phyloP scores from a whole-genome alignment of 1,140 invertebrate species.

The Alviniconcha marisindica region DNA sequence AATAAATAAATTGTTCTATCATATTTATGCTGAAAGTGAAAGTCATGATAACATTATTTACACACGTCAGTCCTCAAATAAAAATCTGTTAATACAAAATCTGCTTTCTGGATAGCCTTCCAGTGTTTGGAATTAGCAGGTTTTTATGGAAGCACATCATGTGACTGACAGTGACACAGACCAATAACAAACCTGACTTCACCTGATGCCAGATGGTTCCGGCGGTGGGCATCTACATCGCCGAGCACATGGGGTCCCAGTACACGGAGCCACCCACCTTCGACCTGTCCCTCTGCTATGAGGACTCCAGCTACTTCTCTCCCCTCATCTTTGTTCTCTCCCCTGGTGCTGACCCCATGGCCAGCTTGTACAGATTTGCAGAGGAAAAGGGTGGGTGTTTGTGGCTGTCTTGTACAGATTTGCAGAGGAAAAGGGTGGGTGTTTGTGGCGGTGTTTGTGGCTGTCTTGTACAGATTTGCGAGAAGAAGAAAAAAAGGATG shows the following conservation, averaged over 20 bases:
- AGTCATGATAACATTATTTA: no score
- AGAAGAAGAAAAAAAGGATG: no score
- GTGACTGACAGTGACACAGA: no score
- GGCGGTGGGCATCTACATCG: slow-evolving; percentile 72
- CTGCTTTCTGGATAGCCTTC: no score
- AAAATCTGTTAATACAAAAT: no score
- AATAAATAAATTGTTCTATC: no score
- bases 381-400: slow-evolving; percentile 73
- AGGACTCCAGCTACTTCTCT: slow-evolving; percentile 71
- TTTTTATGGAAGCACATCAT: no score
- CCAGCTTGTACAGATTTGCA: slow-evolving; percentile 74
- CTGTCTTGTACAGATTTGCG: no score
- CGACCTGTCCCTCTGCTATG: slow-evolving; percentile 73
- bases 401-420: slow-evolving; percentile 75
- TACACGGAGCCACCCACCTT: slow-evolving; percentile 76
- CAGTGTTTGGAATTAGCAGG: no score
- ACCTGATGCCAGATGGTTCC: slow-evolving; percentile 71
- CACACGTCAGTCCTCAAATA: no score
- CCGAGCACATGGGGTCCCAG: slow-evolving; percentile 68
- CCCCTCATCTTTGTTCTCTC: slow-evolving; percentile 76
- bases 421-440: slow-evolving; percentile 64
- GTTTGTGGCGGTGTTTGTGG: background rate
- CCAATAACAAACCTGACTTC: no score
- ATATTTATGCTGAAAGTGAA: no score
- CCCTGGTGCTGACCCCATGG: slow-evolving; percentile 76